A percentile compares a stretch with the other conserved stretches of the same genome.
phyloP scores from a whole-genome alignment of 2,113 vertebrate genomes.

The Nestor notabilis region DNA sequence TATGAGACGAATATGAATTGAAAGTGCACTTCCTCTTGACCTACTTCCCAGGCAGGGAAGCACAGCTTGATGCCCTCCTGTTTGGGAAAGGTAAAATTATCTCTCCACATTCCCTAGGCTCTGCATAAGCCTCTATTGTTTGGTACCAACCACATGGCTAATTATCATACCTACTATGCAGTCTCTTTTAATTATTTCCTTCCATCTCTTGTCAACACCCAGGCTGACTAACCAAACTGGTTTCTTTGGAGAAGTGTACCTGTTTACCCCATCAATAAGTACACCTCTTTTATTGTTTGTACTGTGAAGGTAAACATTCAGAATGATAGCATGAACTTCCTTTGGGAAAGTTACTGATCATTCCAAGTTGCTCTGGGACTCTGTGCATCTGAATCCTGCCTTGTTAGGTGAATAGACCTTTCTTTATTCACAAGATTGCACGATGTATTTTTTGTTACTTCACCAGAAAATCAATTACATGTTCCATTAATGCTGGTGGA shows the following conservation, averaged over 20 bases:
- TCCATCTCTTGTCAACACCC: slow-evolving; percentile 57
- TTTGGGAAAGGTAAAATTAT: slow-evolving; percentile 54
- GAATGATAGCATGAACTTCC: background rate
- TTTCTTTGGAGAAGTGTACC: slow-evolving; percentile 18
- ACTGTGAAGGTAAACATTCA: background rate
- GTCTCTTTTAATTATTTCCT: slow-evolving; percentile 49
- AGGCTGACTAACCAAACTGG: slow-evolving; percentile 57
- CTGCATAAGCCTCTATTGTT: slow-evolving; percentile 26
- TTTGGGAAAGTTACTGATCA: background rate
- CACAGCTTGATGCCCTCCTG: slow-evolving; percentile 35
- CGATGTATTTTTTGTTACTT: background rate
- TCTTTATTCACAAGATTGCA: background rate
- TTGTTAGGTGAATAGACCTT: background rate
- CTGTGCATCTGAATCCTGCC: background rate
- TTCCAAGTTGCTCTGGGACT: background rate
- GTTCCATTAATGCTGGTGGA: background rate
- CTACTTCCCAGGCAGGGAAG: slow-evolving; percentile 59
- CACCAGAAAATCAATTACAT: background rate
- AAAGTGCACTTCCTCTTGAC: slow-evolving; percentile 66
- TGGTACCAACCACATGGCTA: slow-evolving; percentile 42
- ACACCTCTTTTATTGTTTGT: background rate
- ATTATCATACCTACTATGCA: slow-evolving; percentile 46
- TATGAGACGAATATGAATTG: slow-evolving; percentile 60
- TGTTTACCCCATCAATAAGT: slow-evolving; percentile 31
- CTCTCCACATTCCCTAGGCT: slow-evolving; percentile 41